Evolutionary conservation across 2,113 vertebrate species (phyloP).

Genomic region (Pogona vitticeps): DNA sequence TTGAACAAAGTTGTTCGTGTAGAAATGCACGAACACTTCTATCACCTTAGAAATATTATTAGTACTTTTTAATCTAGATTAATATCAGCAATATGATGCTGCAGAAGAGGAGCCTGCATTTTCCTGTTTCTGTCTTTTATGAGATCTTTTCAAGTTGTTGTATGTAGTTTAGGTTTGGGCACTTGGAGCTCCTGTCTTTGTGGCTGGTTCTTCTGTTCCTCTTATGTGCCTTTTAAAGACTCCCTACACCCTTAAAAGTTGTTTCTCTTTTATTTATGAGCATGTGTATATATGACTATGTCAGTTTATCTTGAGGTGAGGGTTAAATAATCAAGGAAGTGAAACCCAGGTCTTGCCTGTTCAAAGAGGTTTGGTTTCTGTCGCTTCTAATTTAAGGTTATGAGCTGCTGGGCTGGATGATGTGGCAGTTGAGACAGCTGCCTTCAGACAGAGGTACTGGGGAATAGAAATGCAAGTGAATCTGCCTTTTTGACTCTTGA

Average conservation of each 20-base stretch:
- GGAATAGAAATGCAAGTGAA: conserved; percentile 42
- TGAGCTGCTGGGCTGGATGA: conserved; percentile 23
- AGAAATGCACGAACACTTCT: not conserved
- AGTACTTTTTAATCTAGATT: not conserved
- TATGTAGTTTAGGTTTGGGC: not conserved
- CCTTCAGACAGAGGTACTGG: conserved; percentile 13
- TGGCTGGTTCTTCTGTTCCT: not conserved
- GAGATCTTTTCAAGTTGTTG: not conserved
- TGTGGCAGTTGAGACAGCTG: conserved; percentile 50
- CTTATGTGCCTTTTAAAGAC: not conserved
- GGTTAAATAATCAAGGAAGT: conserved; percentile 60
- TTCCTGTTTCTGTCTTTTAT: not conserved
- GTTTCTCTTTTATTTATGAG: conserved; percentile 27
- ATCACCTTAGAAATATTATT: not conserved
- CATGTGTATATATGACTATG: conserved; percentile 8
- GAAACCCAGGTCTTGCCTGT: conserved; percentile 42
- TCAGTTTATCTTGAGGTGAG: conserved; percentile 12
- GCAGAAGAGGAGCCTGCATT: not conserved
- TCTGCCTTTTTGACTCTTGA: conserved; percentile 39
- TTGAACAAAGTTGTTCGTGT: not conserved
- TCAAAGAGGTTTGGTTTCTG: conserved; percentile 56
- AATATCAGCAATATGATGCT: not conserved
- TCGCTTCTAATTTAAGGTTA: conserved; percentile 35
- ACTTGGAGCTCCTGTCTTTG: not conserved
- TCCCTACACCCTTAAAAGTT: conserved; percentile 54